Percentiles rank a stretch among this genome's conserved stretches.
Evolutionary conservation across 2,113 vertebrate genomes (phyloP).

Genomic region (Phyllostomus discolor): DNA sequence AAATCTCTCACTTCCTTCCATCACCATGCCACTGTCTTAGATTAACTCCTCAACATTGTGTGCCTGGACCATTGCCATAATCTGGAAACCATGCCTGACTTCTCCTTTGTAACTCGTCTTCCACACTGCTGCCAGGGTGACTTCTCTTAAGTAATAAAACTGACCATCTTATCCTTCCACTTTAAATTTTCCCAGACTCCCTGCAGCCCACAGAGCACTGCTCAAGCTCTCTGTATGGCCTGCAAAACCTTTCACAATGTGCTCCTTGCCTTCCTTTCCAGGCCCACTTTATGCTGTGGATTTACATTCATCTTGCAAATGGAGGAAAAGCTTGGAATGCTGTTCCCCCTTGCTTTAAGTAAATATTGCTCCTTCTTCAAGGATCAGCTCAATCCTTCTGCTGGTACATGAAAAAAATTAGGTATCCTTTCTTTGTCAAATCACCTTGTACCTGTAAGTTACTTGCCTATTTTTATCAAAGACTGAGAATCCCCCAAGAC

Average conservation of each 20-base stretch:
- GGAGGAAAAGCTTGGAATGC: neutral
- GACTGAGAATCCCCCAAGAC: neutral
- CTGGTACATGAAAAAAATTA: neutral
- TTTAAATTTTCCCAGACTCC: neutral
- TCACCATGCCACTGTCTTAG: neutral
- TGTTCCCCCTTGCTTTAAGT: neutral
- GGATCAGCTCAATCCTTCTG: neutral
- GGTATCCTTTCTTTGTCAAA: neutral
- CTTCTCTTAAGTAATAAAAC: constrained; percentile 22
- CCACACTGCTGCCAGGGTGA: neutral
- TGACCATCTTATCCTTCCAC: neutral
- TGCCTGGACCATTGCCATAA: neutral
- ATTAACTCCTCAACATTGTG: neutral
- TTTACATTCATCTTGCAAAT: neutral
- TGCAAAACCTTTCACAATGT: neutral
- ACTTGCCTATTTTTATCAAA: neutral
- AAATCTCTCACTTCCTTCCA: neutral
- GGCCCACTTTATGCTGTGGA: neutral
- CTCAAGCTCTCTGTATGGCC: neutral
- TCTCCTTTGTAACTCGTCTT: neutral
- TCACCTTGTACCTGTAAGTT: neutral
- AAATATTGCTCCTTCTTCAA: neutral
- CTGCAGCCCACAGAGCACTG: neutral
- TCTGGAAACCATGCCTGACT: neutral
- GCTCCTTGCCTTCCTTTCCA: neutral